Evolutionary conservation across 1,140 invertebrate species (phyloP).

Genomic region (Gonatopus flavifemur): DNA sequence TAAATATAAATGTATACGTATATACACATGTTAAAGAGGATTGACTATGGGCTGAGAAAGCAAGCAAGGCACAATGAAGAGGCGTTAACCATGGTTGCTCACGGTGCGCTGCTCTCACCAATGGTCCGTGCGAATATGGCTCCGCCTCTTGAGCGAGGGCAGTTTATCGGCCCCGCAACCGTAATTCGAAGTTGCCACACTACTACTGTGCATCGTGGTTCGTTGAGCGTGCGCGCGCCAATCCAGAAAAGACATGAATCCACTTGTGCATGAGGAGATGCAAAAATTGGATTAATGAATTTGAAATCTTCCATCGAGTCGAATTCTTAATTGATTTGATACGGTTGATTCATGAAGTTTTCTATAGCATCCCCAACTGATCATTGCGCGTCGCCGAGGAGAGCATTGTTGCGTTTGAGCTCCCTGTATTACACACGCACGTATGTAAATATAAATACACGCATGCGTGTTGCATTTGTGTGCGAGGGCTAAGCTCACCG

Average conservation of each 20-base stretch:
- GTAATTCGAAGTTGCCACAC: constrained; percentile 9
- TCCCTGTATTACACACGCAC: background rate
- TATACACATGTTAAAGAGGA: background rate
- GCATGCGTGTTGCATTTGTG: background rate
- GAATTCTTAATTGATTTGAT: too few relatives aligned
- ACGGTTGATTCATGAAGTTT: too few relatives aligned
- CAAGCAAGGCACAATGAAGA: constrained; percentile 30
- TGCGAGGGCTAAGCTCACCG: background rate
- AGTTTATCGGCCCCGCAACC: constrained; percentile 27
- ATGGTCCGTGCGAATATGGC: constrained; percentile 49
- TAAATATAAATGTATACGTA: too few relatives aligned
- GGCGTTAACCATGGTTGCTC: constrained; percentile 40
- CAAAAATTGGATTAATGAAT: too few relatives aligned
- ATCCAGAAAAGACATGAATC: too few relatives aligned
- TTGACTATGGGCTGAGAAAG: too few relatives aligned
- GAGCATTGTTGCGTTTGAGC: too few relatives aligned
- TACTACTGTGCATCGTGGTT: constrained; percentile 20
- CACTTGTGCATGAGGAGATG: too few relatives aligned
- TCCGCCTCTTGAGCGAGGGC: constrained; percentile 48
- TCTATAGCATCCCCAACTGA: too few relatives aligned
- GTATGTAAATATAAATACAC: background rate
- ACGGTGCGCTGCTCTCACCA: constrained; percentile 48
- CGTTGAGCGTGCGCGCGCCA: constrained; percentile 39
- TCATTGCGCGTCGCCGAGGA: too few relatives aligned
- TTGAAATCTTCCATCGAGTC: too few relatives aligned